A percentile compares a stretch with the other conserved stretches of the same genome.
Conservation (phyloP, 2,888 invertebrate species). For the Drosophila ezoana region DNA sequence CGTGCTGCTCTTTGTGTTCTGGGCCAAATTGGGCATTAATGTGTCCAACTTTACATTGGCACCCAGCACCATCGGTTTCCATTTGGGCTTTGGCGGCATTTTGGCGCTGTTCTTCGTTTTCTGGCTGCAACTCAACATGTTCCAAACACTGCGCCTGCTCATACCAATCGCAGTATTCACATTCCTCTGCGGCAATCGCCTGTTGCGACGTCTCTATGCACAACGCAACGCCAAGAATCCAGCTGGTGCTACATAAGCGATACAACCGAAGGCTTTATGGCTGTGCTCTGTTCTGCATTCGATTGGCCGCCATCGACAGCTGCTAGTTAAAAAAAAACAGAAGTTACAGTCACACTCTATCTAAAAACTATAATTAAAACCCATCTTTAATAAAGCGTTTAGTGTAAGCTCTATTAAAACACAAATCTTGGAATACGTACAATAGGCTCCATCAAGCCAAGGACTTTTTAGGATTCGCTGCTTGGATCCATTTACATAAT, state of each 20-base stretch:
- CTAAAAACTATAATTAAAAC: conserved; percentile 47
- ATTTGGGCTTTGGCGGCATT: conserved; percentile 95
- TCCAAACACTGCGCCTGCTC: conserved; percentile 96
- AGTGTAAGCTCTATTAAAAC: conserved; percentile 69
- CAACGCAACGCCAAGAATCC: conserved; percentile 74
- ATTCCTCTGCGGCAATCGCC: conserved; percentile 96
- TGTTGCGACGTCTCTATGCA: conserved; percentile 90
- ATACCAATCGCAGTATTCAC: conserved; percentile 94
- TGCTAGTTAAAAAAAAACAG: conserved; percentile 32
- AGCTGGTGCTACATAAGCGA: conserved; percentile 36
- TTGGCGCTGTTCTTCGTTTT: conserved; percentile 95
- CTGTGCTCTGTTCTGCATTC: conserved; percentile 50
- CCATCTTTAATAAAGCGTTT: conserved; percentile 72
- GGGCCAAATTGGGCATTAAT: conserved; percentile 95
- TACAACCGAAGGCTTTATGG: conserved; percentile 39
- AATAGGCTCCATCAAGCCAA: background rate
- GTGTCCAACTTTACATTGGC: conserved; percentile 92
- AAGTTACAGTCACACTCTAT: conserved; percentile 54
- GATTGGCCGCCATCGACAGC: conserved; percentile 23
- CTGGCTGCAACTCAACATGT: conserved; percentile 98
- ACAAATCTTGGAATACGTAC: conserved; percentile 1
- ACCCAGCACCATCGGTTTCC: conserved; percentile 94
- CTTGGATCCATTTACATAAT: background rate
- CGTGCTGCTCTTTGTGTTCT: conserved; percentile 92
- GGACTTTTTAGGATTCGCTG: background rate